Conservation (phyloP, 2,888 invertebrate species). For the Drosophila anomelani region DNA sequence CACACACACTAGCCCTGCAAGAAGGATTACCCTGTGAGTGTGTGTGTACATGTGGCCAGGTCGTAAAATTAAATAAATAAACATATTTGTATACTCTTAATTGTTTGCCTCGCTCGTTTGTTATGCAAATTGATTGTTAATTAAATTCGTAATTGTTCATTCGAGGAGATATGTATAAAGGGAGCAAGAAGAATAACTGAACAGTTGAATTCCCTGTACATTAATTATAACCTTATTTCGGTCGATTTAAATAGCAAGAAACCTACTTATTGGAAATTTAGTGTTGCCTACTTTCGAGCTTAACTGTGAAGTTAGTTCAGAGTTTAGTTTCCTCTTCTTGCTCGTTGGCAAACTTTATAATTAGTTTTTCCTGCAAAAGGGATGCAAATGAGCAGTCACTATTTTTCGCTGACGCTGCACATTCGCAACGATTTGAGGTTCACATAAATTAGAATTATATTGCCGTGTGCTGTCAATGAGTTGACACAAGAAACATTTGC, state of each 20-base stretch:
- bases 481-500: conserved; percentile 68
- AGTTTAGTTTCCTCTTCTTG: neutral
- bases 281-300: conserved; percentile 34
- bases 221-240: neutral
- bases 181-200: neutral
- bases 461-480: conserved; percentile 62
- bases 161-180: neutral
- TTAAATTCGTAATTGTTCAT: conserved; percentile 43
- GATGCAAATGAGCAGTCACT: conserved; percentile 1
- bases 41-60: neutral
- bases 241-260: neutral
- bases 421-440: conserved; percentile 24
- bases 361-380: conserved; percentile 33
- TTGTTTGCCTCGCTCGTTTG: conserved; percentile 37
- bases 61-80: conserved; percentile 31
- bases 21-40: conserved; percentile 19
- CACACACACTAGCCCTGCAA: neutral
- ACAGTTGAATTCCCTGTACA: neutral
- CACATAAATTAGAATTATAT: conserved; percentile 56
- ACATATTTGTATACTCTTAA: conserved; percentile 26
- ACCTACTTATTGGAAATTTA: conserved; percentile 1
- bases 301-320: conserved; percentile 4
- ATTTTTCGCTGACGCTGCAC: conserved; percentile 20
- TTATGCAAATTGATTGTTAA: conserved; percentile 57
- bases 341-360: conserved; percentile 46